These are phyloP conservation scores for Takifugu flavidus DNA, from an alignment of 2,113 vertebrate species.

Conservation along the genomic window DNA sequence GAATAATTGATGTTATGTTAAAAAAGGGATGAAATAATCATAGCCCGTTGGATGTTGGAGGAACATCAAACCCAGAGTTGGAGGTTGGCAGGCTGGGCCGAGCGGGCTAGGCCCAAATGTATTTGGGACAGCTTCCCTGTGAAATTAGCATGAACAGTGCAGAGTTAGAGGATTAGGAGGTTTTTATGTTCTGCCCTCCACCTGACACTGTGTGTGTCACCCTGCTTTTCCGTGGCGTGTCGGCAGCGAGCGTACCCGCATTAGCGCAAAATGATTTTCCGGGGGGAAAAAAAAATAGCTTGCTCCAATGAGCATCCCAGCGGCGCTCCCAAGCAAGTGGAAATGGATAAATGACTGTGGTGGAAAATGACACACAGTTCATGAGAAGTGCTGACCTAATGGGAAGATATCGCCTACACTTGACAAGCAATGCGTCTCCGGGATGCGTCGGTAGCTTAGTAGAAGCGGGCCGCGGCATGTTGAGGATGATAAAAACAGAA, in stretches of 20 bases:
- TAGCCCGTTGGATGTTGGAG: constrained; percentile 64
- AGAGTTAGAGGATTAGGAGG: constrained; percentile 56
- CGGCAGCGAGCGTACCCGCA: constrained; percentile 19
- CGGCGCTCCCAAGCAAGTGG: background rate
- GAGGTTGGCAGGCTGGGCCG: constrained; percentile 56
- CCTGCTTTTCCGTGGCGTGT: constrained; percentile 23
- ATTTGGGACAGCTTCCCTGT: constrained; percentile 56
- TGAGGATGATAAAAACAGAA: background rate
- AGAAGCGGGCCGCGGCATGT: background rate
- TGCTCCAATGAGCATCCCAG: constrained; percentile 5
- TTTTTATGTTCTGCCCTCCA: constrained; percentile 58
- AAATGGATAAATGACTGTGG: constrained; percentile 15
- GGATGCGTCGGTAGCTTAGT: background rate
- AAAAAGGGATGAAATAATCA: constrained; percentile 72
- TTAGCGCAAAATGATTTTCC: constrained; percentile 21
- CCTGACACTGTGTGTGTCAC: constrained; percentile 58
- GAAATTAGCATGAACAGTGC: constrained; percentile 63
- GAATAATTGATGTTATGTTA: constrained; percentile 71
- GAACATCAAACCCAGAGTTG: constrained; percentile 63
- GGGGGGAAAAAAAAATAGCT: constrained; percentile 11
- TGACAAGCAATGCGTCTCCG: background rate
- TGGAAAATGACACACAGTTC: constrained; percentile 13
- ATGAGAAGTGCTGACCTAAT: constrained; percentile 17
- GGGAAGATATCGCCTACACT: constrained; percentile 6
- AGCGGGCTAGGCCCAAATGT: constrained; percentile 49